Evolutionary conservation across 1,140 invertebrate species (phyloP).

Genomic region (Atopsyche davidsoni): DNA sequence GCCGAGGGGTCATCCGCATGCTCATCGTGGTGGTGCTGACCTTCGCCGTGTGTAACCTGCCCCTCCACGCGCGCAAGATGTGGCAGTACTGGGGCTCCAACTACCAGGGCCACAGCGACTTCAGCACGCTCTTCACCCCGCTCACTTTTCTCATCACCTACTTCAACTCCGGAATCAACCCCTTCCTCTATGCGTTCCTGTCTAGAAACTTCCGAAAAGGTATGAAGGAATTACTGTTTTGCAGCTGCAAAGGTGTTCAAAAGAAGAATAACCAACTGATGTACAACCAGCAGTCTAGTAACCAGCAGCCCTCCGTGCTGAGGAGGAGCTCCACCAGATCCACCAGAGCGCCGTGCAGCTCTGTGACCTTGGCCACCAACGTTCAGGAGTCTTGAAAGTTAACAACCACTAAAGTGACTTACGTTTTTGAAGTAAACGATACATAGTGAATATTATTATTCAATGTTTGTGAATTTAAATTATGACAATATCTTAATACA

Average conservation of each 20-base stretch:
- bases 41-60: constrained; percentile 79
- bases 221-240: constrained; percentile 61
- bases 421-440: constrained; percentile 22
- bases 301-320: constrained; percentile 33
- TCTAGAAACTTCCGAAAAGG: constrained; percentile 70
- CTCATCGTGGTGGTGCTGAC: constrained; percentile 75
- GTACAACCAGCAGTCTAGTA: constrained; percentile 38
- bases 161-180: constrained; percentile 79
- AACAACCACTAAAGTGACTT: constrained; percentile 6
- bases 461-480: too few relatives aligned
- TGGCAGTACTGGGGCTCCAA: constrained; percentile 65
- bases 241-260: constrained; percentile 42
- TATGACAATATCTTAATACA: too few relatives aligned
- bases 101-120: constrained; percentile 59
- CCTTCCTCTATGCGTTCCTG: constrained; percentile 76
- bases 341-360: constrained; percentile 47
- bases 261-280: constrained; percentile 41
- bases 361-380: constrained; percentile 44
- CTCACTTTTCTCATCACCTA: constrained; percentile 79
- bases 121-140: constrained; percentile 70
- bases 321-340: constrained; percentile 45
- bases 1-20: constrained; percentile 70
- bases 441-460: too few relatives aligned
- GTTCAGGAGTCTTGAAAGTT: constrained; percentile 42
- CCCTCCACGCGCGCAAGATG: constrained; percentile 76